Evolutionary conservation across 2,888 invertebrate genomes (phyloP).

Genomic region (Megastigmus dorsalis): DNA sequence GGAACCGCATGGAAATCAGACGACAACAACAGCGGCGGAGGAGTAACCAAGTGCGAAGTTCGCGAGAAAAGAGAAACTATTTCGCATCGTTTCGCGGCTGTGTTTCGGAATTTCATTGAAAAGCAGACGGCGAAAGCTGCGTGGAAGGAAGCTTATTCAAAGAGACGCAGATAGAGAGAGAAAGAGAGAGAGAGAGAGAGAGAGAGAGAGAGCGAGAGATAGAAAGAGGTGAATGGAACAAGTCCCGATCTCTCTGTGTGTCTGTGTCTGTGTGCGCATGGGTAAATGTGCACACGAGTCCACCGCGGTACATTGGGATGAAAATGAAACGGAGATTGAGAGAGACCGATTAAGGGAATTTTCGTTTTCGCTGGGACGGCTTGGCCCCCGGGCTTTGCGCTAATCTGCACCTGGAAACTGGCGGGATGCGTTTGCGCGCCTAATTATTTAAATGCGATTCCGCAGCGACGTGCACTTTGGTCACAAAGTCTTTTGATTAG

Average conservation of each 20-base stretch:
- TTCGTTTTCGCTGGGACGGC: neutral
- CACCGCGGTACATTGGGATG: neutral
- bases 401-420: neutral
- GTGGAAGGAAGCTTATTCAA: neutral
- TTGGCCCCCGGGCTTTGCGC: no score
- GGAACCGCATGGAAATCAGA: conserved; percentile 33
- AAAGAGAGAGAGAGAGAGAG: neutral
- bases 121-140: neutral
- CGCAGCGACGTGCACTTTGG: neutral
- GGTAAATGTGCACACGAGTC: no score
- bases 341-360: conserved; percentile 26
- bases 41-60: conserved; percentile 47
- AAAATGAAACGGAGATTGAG: conserved; percentile 19
- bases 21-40: neutral
- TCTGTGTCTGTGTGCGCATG: no score
- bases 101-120: conserved; percentile 58
- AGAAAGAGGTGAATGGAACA: neutral
- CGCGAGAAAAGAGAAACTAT: conserved; percentile 30
- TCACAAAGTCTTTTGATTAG: neutral
- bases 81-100: conserved; percentile 17
- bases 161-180: neutral
- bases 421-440: neutral
- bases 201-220: neutral
- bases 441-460: conserved; percentile 27
- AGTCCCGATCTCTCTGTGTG: neutral